phyloP scores from a whole-genome alignment of 1,140 invertebrate genomes.

The Drosophila baimaii region DNA sequence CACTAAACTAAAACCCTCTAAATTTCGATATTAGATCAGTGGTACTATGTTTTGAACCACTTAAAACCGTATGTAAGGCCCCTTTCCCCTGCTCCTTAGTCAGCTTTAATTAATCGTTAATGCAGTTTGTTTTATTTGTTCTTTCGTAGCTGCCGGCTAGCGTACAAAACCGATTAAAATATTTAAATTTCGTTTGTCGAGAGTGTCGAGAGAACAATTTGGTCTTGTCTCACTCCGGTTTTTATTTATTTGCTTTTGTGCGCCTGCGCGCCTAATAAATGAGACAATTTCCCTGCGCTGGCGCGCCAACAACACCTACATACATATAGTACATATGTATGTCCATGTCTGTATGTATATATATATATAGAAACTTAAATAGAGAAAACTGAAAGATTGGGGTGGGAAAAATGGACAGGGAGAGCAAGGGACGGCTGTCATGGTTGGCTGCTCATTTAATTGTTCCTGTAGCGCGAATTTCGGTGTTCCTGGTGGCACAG shows the following conservation, averaged over 20 bases:
- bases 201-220: slow-evolving; percentile 56
- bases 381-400: slow-evolving; percentile 19
- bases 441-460: slow-evolving; percentile 74
- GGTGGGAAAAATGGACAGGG: neutral
- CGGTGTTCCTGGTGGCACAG: slow-evolving; percentile 50
- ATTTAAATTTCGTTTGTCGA: slow-evolving; percentile 73
- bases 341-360: slow-evolving; percentile 3
- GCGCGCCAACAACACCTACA: slow-evolving; percentile 48
- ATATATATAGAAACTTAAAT: neutral
- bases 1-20: neutral
- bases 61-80: neutral
- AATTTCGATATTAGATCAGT: neutral
- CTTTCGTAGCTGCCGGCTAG: slow-evolving; percentile 11
- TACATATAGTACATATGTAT: too few species aligned
- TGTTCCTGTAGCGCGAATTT: slow-evolving; percentile 79
- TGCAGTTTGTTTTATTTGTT: slow-evolving; percentile 25
- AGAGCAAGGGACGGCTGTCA: slow-evolving; percentile 36
- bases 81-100: neutral
- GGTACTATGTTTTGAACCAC: neutral
- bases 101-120: slow-evolving; percentile 40
- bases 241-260: slow-evolving; percentile 36
- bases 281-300: slow-evolving; percentile 66
- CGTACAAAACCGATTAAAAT: slow-evolving; percentile 78
- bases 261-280: slow-evolving; percentile 78
- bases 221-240: slow-evolving; percentile 30